phyloP scores from a whole-genome alignment of 2,113 vertebrate genomes.

The Polypterus bichir region DNA sequence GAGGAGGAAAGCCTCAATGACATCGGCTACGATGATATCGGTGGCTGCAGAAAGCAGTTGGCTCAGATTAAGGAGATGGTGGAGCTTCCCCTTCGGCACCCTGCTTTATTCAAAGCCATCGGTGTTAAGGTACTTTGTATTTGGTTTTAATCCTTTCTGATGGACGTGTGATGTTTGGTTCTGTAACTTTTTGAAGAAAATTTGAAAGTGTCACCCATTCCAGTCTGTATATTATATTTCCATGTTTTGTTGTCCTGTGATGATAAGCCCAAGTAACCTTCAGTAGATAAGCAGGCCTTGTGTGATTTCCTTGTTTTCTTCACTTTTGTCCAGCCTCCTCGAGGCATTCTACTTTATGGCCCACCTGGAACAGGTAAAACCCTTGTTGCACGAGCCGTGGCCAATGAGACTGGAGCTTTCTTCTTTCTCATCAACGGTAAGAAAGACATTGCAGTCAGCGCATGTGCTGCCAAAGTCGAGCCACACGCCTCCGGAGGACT shows the following conservation, averaged over 20 bases:
- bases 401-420: slow-evolving; percentile 58
- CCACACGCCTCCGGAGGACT: no score
- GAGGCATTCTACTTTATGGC: slow-evolving; percentile 51
- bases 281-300: no score
- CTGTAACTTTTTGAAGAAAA: no score
- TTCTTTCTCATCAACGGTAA: slow-evolving; percentile 60
- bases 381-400: slow-evolving; percentile 55
- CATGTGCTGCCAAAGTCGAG: no score
- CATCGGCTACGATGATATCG: slow-evolving; percentile 42
- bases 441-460: neutral
- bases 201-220: no score
- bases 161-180: no score
- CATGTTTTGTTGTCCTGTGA: no score
- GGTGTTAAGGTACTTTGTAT: slow-evolving; percentile 32
- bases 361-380: slow-evolving; percentile 58
- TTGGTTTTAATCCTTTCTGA: neutral
- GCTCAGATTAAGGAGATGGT: slow-evolving; percentile 48
- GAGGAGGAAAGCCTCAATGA: slow-evolving; percentile 43
- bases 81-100: slow-evolving; percentile 39
- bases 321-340: slow-evolving; percentile 37
- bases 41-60: slow-evolving; percentile 38
- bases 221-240: no score
- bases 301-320: neutral
- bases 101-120: slow-evolving; percentile 40
- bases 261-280: no score